Evolutionary conservation across 2,113 vertebrate genomes (phyloP).

Genomic region (Tachycineta bicolor): DNA sequence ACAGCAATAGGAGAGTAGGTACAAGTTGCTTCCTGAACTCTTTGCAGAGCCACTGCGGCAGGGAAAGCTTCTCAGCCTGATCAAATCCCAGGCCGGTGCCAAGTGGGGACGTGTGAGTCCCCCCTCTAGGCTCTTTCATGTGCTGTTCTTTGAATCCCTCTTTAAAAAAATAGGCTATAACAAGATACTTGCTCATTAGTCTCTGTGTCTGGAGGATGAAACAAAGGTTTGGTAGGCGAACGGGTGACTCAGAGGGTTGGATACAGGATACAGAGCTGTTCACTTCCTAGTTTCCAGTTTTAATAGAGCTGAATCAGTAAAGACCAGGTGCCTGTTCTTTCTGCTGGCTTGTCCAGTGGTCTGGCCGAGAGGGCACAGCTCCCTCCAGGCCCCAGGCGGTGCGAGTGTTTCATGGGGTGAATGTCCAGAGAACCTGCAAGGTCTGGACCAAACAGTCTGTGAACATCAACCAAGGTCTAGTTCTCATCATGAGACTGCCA

Average conservation of each 20-base stretch:
- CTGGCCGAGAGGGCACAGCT: not conserved
- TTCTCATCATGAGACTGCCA: not conserved
- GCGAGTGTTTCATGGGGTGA: rapidly evolving
- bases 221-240: slow-evolving; percentile 15
- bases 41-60: not conserved
- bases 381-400: not conserved
- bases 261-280: slow-evolving; percentile 27
- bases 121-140: not conserved
- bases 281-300: not conserved
- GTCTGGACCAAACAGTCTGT: not conserved
- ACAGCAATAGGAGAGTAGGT: not conserved
- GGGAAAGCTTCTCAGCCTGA: not conserved
- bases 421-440: not conserved
- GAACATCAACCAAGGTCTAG: not conserved
- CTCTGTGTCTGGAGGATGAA: slow-evolving; percentile 12
- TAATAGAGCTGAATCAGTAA: slow-evolving; percentile 41
- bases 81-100: not conserved
- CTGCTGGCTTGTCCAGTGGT: not conserved
- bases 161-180: not conserved
- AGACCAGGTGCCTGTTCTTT: not conserved
- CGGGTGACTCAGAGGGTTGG: slow-evolving; percentile 29
- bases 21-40: not conserved
- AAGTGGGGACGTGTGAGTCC: not conserved
- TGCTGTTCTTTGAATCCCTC: not conserved
- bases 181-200: not conserved